These are phyloP conservation scores for Orchestes rusci DNA, from an alignment of 2,888 invertebrate genomes.

Conservation along the genomic window DNA sequence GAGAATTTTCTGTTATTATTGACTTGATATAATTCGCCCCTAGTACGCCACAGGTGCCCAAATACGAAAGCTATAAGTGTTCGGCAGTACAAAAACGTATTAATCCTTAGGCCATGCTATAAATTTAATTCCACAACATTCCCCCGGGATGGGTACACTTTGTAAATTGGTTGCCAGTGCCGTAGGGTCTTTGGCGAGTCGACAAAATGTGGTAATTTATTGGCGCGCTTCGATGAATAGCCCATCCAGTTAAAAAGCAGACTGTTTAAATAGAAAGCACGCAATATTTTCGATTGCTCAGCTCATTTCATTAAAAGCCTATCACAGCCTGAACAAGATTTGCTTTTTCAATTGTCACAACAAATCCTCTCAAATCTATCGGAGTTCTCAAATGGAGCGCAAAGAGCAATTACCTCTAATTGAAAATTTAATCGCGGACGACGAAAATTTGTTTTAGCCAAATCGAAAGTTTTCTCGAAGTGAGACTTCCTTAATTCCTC, in stretches of 20 bases:
- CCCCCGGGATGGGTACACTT: slow-evolving; percentile 17
- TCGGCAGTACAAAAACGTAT: slow-evolving; percentile 22
- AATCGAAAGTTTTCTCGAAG: slow-evolving; percentile 9
- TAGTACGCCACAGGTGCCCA: no score
- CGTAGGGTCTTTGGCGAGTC: slow-evolving; percentile 17
- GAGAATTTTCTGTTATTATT: not conserved
- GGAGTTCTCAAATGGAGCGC: no score
- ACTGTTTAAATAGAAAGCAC: no score
- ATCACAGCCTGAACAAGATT: no score
- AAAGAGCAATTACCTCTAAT: slow-evolving; percentile 15
- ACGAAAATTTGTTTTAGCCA: slow-evolving; percentile 16
- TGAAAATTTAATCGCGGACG: slow-evolving; percentile 9
- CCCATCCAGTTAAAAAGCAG: no score
- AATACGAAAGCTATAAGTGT: no score
- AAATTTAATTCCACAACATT: slow-evolving; percentile 21
- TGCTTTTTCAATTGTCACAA: no score
- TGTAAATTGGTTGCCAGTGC: slow-evolving; percentile 17
- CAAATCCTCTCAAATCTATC: no score
- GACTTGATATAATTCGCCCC: not conserved
- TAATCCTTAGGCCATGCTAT: slow-evolving; percentile 22
- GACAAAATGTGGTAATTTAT: slow-evolving; percentile 14
- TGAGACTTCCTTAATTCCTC: slow-evolving; percentile 20
- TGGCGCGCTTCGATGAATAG: no score
- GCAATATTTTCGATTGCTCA: no score
- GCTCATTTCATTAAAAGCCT: no score